These are phyloP conservation scores for Oxyura jamaicensis DNA, from an alignment of 2,113 vertebrate species.

Conservation along the genomic window DNA sequence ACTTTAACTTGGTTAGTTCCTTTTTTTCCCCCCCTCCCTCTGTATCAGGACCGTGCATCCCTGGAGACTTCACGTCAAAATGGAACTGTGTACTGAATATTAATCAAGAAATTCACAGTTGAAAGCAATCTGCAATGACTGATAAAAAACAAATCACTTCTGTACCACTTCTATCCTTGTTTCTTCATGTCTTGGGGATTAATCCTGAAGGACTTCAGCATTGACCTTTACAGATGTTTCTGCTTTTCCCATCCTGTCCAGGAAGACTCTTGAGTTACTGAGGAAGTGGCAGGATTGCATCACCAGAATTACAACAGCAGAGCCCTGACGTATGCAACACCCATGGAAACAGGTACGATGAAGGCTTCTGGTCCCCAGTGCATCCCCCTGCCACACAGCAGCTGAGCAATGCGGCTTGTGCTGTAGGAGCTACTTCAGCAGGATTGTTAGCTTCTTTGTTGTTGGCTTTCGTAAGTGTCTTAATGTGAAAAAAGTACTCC, in stretches of 20 bases:
- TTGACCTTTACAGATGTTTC: not conserved
- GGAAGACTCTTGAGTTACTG: not conserved
- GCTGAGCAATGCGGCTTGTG: not conserved
- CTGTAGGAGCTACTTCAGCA: not conserved
- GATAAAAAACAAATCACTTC: not conserved
- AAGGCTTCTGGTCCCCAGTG: not conserved
- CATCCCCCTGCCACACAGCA: rapidly evolving
- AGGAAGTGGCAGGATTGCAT: not conserved
- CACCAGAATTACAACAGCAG: constrained; percentile 23
- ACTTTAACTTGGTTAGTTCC: not conserved
- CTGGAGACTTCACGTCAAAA: not conserved
- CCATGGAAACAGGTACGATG: not conserved
- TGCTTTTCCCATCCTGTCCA: not conserved
- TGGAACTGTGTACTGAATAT: not conserved
- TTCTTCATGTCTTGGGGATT: not conserved
- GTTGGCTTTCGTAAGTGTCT: not conserved
- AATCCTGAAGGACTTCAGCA: not conserved
- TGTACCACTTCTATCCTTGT: not conserved
- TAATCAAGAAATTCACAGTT: not conserved
- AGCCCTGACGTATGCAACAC: not conserved
- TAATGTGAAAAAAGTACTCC: not conserved
- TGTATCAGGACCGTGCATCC: not conserved
- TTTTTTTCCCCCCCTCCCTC: not conserved
- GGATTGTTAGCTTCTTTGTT: not conserved
- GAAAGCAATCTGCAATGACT: not conserved